These are phyloP conservation scores for Augochlorella aurata DNA, from an alignment of 2,888 invertebrate genomes.

Conservation along the genomic window DNA sequence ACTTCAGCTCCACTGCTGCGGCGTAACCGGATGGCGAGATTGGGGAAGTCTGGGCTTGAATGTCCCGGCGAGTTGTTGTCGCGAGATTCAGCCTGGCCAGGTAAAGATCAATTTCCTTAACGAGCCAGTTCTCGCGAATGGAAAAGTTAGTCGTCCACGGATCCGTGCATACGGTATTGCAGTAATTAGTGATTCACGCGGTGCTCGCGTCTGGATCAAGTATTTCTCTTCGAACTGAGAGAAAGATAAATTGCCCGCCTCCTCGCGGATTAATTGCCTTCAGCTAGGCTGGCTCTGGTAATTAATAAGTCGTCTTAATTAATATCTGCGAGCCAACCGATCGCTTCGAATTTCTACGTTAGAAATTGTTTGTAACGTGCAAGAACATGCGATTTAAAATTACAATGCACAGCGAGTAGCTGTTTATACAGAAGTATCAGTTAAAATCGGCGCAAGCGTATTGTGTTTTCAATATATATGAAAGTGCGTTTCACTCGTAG, in stretches of 20 bases:
- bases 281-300: background rate
- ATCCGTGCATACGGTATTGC: conserved; percentile 28
- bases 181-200: conserved; percentile 39
- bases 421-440: background rate
- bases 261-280: conserved; percentile 12
- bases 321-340: background rate
- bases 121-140: conserved; percentile 31
- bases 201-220: conserved; percentile 26
- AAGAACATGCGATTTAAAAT: background rate
- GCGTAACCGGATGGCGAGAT: conserved; percentile 89
- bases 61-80: conserved; percentile 91
- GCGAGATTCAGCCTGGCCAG: conserved; percentile 84
- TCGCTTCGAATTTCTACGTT: conserved; percentile 8
- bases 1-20: conserved; percentile 91
- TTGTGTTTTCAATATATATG: too few relatives aligned
- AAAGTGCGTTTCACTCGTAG: too few relatives aligned
- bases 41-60: conserved; percentile 85
- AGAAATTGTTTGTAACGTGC: background rate
- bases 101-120: conserved; percentile 75
- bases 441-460: too few relatives aligned
- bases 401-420: background rate
- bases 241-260: background rate
- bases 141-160: conserved; percentile 26
- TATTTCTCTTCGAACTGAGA: conserved; percentile 1
- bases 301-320: conserved; percentile 18